phyloP scores from a whole-genome alignment of 2,113 vertebrate genomes.

The Hirundichthys speculiger region DNA sequence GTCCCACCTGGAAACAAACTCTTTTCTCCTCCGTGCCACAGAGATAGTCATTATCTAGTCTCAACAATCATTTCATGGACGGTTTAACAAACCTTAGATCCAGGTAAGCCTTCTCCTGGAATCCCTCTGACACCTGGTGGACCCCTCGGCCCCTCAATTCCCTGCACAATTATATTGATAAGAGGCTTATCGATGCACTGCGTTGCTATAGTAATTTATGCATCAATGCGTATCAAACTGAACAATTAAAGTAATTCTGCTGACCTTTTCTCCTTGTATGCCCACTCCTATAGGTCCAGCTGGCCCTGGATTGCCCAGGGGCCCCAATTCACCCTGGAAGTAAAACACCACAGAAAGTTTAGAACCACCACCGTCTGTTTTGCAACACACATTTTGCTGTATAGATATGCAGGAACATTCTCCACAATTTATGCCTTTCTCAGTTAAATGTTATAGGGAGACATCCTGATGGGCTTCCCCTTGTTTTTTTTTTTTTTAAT shows the following conservation, averaged over 20 bases:
- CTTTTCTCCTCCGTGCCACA: too few relatives aligned
- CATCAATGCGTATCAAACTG: background rate
- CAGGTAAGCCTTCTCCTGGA: constrained; percentile 86
- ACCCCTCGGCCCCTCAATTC: constrained; percentile 86
- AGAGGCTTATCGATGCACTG: background rate
- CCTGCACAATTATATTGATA: constrained; percentile 68
- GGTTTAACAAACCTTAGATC: constrained; percentile 83
- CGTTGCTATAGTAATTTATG: background rate
- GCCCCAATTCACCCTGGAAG: constrained; percentile 84
- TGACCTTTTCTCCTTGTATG: constrained; percentile 89
- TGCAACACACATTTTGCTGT: background rate
- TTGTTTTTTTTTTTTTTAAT: constrained; percentile 55
- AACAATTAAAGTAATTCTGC: background rate
- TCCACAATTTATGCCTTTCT: background rate
- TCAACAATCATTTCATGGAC: background rate
- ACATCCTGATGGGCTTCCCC: constrained; percentile 30
- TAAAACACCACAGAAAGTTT: constrained; percentile 10
- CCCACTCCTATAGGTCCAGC: constrained; percentile 82
- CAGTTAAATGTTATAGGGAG: constrained; percentile 3
- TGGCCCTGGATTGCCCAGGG: constrained; percentile 82
- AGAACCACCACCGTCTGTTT: background rate
- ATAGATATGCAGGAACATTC: background rate
- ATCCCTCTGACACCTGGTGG: constrained; percentile 82
- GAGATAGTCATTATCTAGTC: background rate
- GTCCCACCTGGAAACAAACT: background rate